phyloP scores from a whole-genome alignment of 2,797 vertebrate genomes.

The Pantherophis vulpinus region DNA sequence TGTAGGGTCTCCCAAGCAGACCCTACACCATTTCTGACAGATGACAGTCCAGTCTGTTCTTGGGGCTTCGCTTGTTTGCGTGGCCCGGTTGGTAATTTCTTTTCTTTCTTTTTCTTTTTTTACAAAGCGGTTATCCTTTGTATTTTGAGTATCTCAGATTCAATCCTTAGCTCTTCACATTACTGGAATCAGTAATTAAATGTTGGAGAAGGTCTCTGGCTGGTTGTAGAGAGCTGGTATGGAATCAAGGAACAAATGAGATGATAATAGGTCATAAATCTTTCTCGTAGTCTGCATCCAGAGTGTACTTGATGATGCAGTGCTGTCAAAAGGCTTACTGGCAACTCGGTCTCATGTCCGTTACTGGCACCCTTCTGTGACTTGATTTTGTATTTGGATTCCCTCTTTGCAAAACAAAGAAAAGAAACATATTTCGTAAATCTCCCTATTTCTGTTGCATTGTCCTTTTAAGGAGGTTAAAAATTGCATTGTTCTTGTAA shows the following conservation, averaged over 20 bases:
- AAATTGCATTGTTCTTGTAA: not conserved
- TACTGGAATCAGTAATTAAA: not conserved
- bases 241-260: not conserved
- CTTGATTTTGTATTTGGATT: not conserved
- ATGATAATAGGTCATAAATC: not conserved
- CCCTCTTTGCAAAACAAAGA: not conserved
- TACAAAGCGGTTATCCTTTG: not conserved
- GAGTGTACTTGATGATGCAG: not conserved
- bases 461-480: not conserved
- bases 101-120: too few relatives aligned
- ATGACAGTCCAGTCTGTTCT: too few relatives aligned
- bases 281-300: not conserved
- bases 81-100: too few relatives aligned
- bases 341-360: not conserved
- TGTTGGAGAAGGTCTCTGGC: not conserved
- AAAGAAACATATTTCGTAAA: too few relatives aligned
- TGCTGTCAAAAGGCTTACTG: not conserved
- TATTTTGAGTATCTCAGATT: not conserved
- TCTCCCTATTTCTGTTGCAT: not conserved
- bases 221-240: not conserved
- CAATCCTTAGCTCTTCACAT: not conserved
- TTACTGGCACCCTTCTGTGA: not conserved
- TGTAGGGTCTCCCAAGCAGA: too few relatives aligned
- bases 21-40: too few relatives aligned
- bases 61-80: too few relatives aligned